Base-by-base conservation (phyloP, 1,140 invertebrate species). In the Andrena cerasifolii region DNA sequence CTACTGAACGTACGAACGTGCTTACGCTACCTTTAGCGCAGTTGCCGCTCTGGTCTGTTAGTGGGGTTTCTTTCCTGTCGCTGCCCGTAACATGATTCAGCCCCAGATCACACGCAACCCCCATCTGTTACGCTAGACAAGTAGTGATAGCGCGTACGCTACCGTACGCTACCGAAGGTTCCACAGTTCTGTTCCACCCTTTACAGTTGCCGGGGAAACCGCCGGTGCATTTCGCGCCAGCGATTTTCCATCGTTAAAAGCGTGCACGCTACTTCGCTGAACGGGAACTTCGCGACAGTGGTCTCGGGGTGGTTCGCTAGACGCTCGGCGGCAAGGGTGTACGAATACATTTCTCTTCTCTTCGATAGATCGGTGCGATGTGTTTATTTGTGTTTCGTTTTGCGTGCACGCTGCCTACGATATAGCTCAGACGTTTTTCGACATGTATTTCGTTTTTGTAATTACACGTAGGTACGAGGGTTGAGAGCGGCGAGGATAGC, bases 41-140 rank as follows among this genome's bases (percentile, higher is more conserved):
- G 26, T 40, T 71, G 75, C 75, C 82, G 82, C 77, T 76, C 72
- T 79, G 82, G 78, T 79, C 70, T 83, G 77, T 80, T 72, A 83
- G 82, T 83, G 82, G 80, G 82, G 80, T 82, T 83, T 78, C 80
- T 83, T 83, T 83, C 76, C 82, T 79, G 75, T 83, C 65, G 82
- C 73, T 83, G 63, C 33, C 75, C 45, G 72, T 81, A 43, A 58
- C 21, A 76, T 40, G n/a, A 36, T 75, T 58, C 21, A 36, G 36
- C 36, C 26, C 43, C 66, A 43, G 62, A 67, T 75, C 18, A 58
- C 18, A 58, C 51, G 53, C 28, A 47, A 67, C 43, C 67, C 36
- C 67, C 36, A 5, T 43, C 31, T 56, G 51, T 70, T 21, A 59
- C 33, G 58, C 40, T 43, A 31, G 58, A 33, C 2, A 53, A n/a